Percentiles rank a stretch among this genome's conserved stretches.
These are phyloP conservation scores for Scaptomyza cyrtandrae DNA, from an alignment of 2,888 invertebrate species.

Conservation along the genomic window DNA sequence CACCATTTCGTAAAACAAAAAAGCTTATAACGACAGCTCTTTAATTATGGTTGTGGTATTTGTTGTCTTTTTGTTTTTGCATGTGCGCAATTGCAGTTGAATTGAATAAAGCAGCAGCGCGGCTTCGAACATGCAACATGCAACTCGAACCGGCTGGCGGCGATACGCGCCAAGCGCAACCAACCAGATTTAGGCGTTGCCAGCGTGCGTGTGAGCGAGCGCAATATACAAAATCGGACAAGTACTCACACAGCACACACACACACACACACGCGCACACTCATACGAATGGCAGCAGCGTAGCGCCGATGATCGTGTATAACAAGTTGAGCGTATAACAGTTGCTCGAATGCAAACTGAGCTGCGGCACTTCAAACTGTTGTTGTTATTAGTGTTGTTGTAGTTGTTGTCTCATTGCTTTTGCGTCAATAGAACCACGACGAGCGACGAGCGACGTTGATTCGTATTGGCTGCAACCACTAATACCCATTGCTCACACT, in stretches of 20 bases:
- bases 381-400: constrained; percentile 30
- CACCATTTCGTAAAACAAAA: constrained; percentile 40
- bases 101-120: constrained; percentile 42
- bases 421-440: constrained; percentile 73
- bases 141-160: constrained; percentile 52
- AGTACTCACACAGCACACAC: constrained; percentile 31
- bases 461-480: constrained; percentile 79
- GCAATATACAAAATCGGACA: constrained; percentile 66
- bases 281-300: constrained; percentile 23
- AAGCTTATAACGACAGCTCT: constrained; percentile 10
- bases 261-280: not conserved
- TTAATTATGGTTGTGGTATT: constrained; percentile 55
- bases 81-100: constrained; percentile 47
- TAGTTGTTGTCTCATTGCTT: constrained; percentile 66
- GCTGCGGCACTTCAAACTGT: constrained; percentile 28
- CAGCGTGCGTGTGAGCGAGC: constrained; percentile 50
- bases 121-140: constrained; percentile 62
- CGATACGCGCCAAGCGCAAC: constrained; percentile 22
- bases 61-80: constrained; percentile 40
- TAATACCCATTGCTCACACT: constrained; percentile 74
- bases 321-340: constrained; percentile 67
- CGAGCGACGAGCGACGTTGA: constrained; percentile 57
- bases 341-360: constrained; percentile 63
- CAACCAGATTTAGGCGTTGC: constrained; percentile 16
- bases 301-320: constrained; percentile 60